phyloP scores from a whole-genome alignment of 2,888 invertebrate species.

The Sinhomidia bicolor region DNA sequence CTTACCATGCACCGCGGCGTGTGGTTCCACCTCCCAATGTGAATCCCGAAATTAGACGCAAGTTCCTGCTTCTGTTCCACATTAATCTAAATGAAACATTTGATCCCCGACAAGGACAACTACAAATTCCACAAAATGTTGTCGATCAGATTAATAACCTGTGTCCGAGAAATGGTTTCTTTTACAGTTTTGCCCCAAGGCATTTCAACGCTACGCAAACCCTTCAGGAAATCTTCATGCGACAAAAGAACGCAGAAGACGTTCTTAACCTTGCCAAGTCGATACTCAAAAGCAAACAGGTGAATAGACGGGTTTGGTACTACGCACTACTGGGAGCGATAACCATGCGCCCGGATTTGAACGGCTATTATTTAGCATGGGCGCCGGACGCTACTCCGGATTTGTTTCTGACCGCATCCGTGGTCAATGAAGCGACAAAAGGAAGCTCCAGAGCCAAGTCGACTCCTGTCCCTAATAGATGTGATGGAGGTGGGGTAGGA shows the following conservation, averaged over 20 bases:
- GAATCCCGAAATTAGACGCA: too few relatives aligned
- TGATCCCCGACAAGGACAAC: too few relatives aligned
- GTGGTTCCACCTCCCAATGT: too few relatives aligned
- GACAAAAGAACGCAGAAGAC: neutral
- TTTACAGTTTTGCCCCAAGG: conserved; percentile 38
- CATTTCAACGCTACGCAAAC: neutral
- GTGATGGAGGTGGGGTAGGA: too few relatives aligned
- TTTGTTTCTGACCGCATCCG: neutral
- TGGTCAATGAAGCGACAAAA: neutral
- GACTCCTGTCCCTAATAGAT: neutral
- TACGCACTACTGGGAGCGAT: neutral
- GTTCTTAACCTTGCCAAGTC: neutral
- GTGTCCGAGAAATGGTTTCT: conserved; percentile 3
- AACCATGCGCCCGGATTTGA: neutral
- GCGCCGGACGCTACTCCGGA: conserved; percentile 20
- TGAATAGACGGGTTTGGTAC: conserved; percentile 11
- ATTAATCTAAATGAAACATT: too few relatives aligned
- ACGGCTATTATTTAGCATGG: neutral
- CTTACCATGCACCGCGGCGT: too few relatives aligned
- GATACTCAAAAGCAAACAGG: neutral
- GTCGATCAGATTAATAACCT: neutral
- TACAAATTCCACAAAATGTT: neutral
- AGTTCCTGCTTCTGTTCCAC: too few relatives aligned
- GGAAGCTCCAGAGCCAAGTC: neutral
- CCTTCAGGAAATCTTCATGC: neutral